These are phyloP conservation scores for Avahi laniger DNA, from an alignment of 2,797 vertebrate species.

Conservation along the genomic window DNA sequence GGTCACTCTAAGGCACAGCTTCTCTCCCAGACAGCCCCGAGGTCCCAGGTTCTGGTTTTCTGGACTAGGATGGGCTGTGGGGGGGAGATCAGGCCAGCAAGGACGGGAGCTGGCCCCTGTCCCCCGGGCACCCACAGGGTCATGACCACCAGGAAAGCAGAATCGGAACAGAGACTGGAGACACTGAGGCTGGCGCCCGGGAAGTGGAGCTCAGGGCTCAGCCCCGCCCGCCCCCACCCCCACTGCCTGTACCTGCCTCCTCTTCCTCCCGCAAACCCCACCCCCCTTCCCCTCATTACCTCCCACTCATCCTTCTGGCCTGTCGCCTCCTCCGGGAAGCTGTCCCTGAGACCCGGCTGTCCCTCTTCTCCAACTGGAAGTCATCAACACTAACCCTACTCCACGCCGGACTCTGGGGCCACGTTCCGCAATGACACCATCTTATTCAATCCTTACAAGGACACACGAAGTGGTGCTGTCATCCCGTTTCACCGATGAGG, in stretches of 20 bases:
- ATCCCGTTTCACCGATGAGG: not conserved
- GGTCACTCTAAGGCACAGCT: not conserved
- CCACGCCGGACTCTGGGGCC: not conserved
- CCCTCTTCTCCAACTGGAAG: not conserved
- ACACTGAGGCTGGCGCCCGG: not conserved
- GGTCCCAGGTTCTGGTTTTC: not conserved
- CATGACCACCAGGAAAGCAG: not conserved
- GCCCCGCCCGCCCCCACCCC: not conserved
- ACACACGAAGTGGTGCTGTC: not conserved
- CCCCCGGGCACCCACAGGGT: too few relatives aligned
- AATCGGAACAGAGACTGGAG: not conserved
- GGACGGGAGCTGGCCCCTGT: not conserved
- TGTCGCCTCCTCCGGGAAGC: not conserved
- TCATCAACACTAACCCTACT: not conserved
- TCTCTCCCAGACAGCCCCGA: not conserved
- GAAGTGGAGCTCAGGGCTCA: rapidly evolving
- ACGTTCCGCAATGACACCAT: rapidly evolving
- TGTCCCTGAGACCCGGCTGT: not conserved
- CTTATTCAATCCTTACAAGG: not conserved
- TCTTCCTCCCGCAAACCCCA: not conserved
- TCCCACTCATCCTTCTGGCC: not conserved
- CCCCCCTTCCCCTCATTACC: rapidly evolving
- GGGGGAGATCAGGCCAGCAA: not conserved
- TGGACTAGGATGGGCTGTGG: not conserved
- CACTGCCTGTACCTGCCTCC: too few relatives aligned